A percentile compares a stretch with the other conserved stretches of the same genome.
Conservation (phyloP, 53 echinoderm and acorn worm species). For the Henricia sp. region DNA sequence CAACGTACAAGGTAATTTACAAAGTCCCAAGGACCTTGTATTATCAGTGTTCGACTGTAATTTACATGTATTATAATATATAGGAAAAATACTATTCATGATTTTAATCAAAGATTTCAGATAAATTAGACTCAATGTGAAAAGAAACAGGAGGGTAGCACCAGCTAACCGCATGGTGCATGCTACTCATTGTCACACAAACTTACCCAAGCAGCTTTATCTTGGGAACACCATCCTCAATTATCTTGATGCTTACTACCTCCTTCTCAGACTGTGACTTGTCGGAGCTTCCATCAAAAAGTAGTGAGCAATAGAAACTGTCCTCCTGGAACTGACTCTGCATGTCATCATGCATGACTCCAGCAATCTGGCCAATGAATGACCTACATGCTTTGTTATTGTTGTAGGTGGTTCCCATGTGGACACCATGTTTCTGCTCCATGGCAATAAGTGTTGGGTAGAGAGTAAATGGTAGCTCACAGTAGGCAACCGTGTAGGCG, state of each 20-base stretch:
- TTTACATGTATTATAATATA: not conserved
- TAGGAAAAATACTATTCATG: not conserved
- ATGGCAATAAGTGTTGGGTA: slow-evolving; percentile 20
- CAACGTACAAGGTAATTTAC: too few species aligned
- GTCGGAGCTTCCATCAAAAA: slow-evolving; percentile 52
- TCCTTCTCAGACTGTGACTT: slow-evolving; percentile 42
- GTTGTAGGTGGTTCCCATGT: slow-evolving; percentile 16
- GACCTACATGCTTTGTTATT: slow-evolving; percentile 17
- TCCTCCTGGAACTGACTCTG: slow-evolving; percentile 41
- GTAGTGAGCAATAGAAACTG: slow-evolving; percentile 44
- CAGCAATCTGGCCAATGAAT: slow-evolving; percentile 32
- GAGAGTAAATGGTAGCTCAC: slow-evolving; percentile 34
- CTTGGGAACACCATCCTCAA: slow-evolving; percentile 55
- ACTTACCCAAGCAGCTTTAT: slow-evolving; percentile 67
- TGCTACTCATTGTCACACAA: slow-evolving; percentile 1
- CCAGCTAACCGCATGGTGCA: not conserved
- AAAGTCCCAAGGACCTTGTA: too few species aligned
- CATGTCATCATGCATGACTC: slow-evolving; percentile 14
- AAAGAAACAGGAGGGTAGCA: not conserved
- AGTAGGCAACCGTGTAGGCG: slow-evolving; percentile 46
- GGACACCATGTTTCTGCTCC: slow-evolving; percentile 22
- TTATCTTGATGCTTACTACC: slow-evolving; percentile 27
- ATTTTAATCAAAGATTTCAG: not conserved
- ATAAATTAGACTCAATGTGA: not conserved
- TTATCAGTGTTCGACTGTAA: too few species aligned